These are phyloP conservation scores for Botia almorhae DNA, from an alignment of 2,797 vertebrate genomes.

Conservation along the genomic window DNA sequence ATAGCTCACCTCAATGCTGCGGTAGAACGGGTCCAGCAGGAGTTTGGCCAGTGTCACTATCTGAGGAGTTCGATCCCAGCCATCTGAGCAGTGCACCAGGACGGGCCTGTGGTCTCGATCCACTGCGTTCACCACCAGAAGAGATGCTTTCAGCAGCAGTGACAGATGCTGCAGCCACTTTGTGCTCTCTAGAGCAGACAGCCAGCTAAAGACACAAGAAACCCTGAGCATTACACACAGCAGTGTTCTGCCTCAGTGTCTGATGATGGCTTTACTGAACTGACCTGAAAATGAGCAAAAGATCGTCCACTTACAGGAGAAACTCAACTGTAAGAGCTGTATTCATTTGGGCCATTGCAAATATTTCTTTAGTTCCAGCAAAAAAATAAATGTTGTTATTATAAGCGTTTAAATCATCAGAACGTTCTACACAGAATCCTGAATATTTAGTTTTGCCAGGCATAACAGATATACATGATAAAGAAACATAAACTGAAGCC, in stretches of 20 bases:
- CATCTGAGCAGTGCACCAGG: slow-evolving; percentile 95
- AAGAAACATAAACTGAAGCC: neutral
- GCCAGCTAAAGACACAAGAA: slow-evolving; percentile 82
- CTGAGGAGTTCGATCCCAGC: slow-evolving; percentile 98
- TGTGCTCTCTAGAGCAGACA: slow-evolving; percentile 97
- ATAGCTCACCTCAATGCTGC: slow-evolving; percentile 89
- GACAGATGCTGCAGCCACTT: slow-evolving; percentile 98
- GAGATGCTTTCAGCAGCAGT: slow-evolving; percentile 90
- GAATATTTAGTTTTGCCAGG: neutral
- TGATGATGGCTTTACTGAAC: neutral
- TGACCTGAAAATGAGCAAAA: neutral
- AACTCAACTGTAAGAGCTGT: neutral
- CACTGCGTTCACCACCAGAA: slow-evolving; percentile 90
- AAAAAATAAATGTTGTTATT: no score
- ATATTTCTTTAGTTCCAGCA: no score
- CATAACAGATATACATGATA: neutral
- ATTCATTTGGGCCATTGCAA: neutral
- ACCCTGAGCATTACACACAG: slow-evolving; percentile 7
- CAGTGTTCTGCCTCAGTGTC: neutral
- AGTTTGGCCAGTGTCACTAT: slow-evolving; percentile 94
- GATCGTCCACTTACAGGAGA: neutral
- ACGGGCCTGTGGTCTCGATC: slow-evolving; percentile 92
- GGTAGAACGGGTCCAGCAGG: slow-evolving; percentile 94
- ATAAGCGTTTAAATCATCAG: neutral
- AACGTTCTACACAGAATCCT: neutral